Evolutionary conservation across 2,888 invertebrate genomes (phyloP).

Genomic region (Plagodis dolabraria): DNA sequence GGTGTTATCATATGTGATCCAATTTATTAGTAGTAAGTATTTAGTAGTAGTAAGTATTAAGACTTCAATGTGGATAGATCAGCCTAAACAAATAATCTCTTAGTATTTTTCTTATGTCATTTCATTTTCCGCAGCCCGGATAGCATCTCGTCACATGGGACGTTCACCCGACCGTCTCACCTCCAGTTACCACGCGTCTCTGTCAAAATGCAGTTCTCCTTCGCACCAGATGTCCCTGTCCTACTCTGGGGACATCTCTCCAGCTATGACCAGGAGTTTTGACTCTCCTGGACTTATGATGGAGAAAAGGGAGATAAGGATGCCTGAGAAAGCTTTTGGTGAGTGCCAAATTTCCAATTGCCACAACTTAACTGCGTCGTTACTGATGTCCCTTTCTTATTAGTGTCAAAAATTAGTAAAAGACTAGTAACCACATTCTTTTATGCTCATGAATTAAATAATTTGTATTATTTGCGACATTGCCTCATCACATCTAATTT

Average conservation of each 20-base stretch:
- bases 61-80: no score
- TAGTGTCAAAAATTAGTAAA: no score
- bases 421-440: no score
- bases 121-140: slow-evolving; percentile 56
- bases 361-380: no score
- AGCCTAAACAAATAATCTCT: no score
- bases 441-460: no score
- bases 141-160: slow-evolving; percentile 69
- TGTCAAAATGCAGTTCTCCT: slow-evolving; percentile 60
- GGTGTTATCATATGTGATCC: no score
- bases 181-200: slow-evolving; percentile 87
- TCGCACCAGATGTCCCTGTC: slow-evolving; percentile 63
- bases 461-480: no score
- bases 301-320: slow-evolving; percentile 48
- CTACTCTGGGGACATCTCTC: slow-evolving; percentile 58
- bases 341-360: not conserved
- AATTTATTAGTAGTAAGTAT: no score
- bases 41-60: no score
- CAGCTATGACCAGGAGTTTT: slow-evolving; percentile 67
- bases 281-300: slow-evolving; percentile 63
- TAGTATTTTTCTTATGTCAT: not conserved
- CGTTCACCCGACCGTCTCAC: slow-evolving; percentile 90
- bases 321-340: slow-evolving; percentile 8
- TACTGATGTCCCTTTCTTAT: no score
- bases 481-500: no score